Evolutionary conservation across 2,888 invertebrate species (phyloP).

Genomic region (Nephrotoma appendiculata): DNA sequence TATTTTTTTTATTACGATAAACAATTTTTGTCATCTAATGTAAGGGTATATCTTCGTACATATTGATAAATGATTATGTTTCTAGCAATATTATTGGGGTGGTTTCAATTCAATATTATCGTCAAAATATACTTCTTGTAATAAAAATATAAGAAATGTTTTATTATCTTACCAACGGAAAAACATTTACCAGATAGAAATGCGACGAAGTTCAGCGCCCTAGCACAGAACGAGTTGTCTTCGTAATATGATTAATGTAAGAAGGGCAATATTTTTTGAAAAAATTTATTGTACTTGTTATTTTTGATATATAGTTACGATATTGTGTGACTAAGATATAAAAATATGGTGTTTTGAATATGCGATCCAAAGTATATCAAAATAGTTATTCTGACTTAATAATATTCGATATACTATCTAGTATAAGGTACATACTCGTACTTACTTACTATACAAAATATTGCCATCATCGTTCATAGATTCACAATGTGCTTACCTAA

Average conservation of each 20-base stretch:
- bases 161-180: background rate
- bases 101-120: background rate
- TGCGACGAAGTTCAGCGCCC: background rate
- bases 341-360: background rate
- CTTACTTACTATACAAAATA: too few species aligned
- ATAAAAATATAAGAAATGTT: background rate
- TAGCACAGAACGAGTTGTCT: background rate
- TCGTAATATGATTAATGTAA: background rate
- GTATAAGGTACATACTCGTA: background rate
- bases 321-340: background rate
- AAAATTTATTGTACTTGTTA: background rate
- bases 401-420: background rate
- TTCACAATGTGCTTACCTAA: background rate
- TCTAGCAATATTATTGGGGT: background rate
- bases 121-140: background rate
- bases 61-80: background rate
- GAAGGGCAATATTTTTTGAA: background rate
- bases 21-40: background rate
- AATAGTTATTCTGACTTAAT: background rate
- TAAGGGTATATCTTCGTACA: background rate
- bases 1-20: background rate
- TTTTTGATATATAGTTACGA: background rate
- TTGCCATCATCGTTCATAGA: background rate
- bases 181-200: background rate
- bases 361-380: background rate